Percentiles rank a stretch among this genome's conserved stretches.
Evolutionary conservation across 2,113 vertebrate species (phyloP).

Genomic region (Sterna hirundo): DNA sequence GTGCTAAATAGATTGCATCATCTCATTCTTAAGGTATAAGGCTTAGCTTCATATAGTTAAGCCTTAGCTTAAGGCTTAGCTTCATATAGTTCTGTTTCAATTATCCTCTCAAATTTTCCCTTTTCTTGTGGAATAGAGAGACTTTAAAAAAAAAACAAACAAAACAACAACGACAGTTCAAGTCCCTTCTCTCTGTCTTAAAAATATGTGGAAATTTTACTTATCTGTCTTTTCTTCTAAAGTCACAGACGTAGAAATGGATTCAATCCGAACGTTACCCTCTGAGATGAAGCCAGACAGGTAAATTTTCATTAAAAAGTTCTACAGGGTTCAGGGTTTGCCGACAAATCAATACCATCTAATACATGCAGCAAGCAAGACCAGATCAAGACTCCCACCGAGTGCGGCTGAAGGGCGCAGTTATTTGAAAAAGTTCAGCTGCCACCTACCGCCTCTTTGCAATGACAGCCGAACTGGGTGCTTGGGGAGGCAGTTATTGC

Average conservation of each 20-base stretch:
- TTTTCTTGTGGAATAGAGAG: neutral
- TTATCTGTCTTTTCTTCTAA: neutral
- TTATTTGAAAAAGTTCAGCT: neutral
- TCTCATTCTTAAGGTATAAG: neutral
- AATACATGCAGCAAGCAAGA: neutral
- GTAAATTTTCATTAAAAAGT: neutral
- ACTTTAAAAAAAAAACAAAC: neutral
- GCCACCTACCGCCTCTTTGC: neutral
- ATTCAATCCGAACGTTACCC: neutral
- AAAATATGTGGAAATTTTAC: neutral
- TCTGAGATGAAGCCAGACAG: neutral
- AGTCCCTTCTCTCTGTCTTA: neutral
- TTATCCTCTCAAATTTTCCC: neutral
- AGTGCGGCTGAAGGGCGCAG: neutral
- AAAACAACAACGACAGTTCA: neutral
- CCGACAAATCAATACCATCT: neutral
- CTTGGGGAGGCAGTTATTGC: neutral
- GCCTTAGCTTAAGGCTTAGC: no score
- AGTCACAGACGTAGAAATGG: neutral
- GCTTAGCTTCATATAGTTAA: neutral
- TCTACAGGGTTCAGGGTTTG: neutral
- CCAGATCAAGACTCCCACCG: neutral
- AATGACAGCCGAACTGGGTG: neutral
- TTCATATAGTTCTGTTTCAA: neutral
- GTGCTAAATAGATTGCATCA: neutral